Base-by-base conservation (phyloP, 1,140 invertebrate genomes). In the Drosophila pallidifrons region DNA sequence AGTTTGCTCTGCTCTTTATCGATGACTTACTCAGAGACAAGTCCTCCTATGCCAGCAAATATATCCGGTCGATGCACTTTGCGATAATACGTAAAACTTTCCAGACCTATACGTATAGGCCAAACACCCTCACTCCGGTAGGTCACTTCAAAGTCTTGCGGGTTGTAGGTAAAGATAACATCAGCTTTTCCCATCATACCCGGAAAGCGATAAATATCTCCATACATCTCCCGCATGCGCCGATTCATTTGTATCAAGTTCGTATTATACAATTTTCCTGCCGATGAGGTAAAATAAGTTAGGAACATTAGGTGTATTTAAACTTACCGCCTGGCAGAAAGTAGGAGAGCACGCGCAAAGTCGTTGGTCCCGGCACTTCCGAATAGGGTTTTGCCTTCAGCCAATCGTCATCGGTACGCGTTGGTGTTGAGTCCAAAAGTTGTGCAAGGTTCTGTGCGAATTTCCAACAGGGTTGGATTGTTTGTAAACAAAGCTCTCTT, bases 91-190 rank as follows among this genome's bases (percentile, higher is more conserved):
- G 67, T 75, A 2, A 92, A 86, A 28, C 74, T 91, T 35, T 91
- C 79, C 3, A 92, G 59, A 1, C 86, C 86, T 3, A 77, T 68
- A 6, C 91, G 81, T 41, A 81, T 77, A 11, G 92, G 92, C 92
- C 92, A 93, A 20, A 86, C 5, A 13, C 92, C 92, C 13, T 92
- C 91, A 45, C 87, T 81, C 32, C 91, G 79, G 32, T 90, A 91
- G 38, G 89, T 83, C 16, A 64, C 5, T 41, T 83, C 91, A 58
- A 92, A 79, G 57, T 92, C 92, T 0, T 75, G 35, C 0, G 85
- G 80, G 41, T 91, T 90, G 15, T 90, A 90, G 1, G 79, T 92
- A 35, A 91, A 91, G 15, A 89, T 82, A 2, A 75, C 61, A 61
- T 87, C 93, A 0, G 57, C 11, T 41, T 78, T 89, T n/a, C 91